These are phyloP conservation scores for Anthonomus grandis DNA, from an alignment of 1,140 invertebrate species.

Conservation along the genomic window DNA sequence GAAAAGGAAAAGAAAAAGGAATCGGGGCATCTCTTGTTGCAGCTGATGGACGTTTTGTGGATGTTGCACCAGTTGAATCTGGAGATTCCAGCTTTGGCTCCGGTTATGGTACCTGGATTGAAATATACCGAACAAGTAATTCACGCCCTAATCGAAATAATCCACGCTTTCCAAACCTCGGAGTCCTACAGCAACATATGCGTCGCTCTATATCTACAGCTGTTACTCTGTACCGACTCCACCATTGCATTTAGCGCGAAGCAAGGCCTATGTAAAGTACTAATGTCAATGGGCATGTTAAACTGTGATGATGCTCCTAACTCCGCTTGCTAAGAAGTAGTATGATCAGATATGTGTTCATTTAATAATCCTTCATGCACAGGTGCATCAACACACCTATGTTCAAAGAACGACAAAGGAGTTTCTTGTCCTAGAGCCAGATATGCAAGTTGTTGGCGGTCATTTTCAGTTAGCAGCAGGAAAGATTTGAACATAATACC, in stretches of 20 bases:
- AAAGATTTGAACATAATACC: too few species aligned
- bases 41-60: slow-evolving; percentile 64
- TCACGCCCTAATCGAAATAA: slow-evolving; percentile 85
- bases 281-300: too few species aligned
- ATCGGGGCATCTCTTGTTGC: slow-evolving; percentile 54
- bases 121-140: slow-evolving; percentile 83
- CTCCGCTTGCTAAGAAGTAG: too few species aligned
- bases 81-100: slow-evolving; percentile 70
- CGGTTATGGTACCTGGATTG: slow-evolving; percentile 78
- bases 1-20: too few species aligned
- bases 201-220: slow-evolving; percentile 63
- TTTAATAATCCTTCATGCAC: too few species aligned
- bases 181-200: slow-evolving; percentile 61
- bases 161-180: slow-evolving; percentile 81
- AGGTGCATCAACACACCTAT: too few species aligned
- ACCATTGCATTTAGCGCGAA: slow-evolving; percentile 88
- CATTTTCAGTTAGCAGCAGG: too few species aligned
- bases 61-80: slow-evolving; percentile 64
- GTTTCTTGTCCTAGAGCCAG: too few species aligned
- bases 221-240: slow-evolving; percentile 76
- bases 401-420: too few species aligned
- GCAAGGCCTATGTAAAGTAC: slow-evolving; percentile 79
- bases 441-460: too few species aligned
- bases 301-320: too few species aligned
- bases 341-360: too few species aligned